A percentile compares a stretch with the other conserved stretches of the same genome.
phyloP scores from a whole-genome alignment of 2,888 invertebrate species.

The Lathronympha strigana region DNA sequence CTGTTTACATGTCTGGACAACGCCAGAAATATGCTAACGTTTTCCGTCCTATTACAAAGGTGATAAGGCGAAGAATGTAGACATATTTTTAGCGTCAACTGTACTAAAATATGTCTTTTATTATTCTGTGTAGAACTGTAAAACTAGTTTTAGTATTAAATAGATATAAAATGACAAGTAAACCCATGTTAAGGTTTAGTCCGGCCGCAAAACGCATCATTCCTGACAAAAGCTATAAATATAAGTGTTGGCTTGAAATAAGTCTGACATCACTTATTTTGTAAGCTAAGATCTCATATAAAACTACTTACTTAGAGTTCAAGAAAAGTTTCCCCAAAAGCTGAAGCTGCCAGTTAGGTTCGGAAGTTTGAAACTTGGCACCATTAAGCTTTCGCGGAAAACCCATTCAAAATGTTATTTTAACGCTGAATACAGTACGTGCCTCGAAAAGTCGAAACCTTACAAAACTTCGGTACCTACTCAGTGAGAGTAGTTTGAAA shows the following conservation, averaged over 20 bases:
- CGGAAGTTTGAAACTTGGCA: not conserved
- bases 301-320: conserved; percentile 1
- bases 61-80: too few species aligned
- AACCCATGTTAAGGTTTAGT: too few species aligned
- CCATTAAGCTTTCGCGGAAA: not conserved
- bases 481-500: too few species aligned
- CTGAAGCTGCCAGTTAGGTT: conserved; percentile 3
- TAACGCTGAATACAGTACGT: not conserved
- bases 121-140: too few species aligned
- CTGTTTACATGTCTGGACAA: not conserved
- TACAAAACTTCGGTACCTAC: too few species aligned
- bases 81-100: not conserved
- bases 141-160: too few species aligned
- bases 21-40: too few species aligned
- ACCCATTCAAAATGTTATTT: not conserved
- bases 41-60: too few species aligned
- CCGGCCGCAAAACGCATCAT: not conserved
- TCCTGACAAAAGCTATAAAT: too few species aligned
- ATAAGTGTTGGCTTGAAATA: not conserved
- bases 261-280: not conserved
- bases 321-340: conserved; percentile 11
- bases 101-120: not conserved
- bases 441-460: not conserved
- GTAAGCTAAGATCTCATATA: conserved; percentile 5
- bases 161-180: not conserved